Conservation (phyloP, 2,888 invertebrate genomes). For the Pseudococcus jackbeardsleyi region DNA sequence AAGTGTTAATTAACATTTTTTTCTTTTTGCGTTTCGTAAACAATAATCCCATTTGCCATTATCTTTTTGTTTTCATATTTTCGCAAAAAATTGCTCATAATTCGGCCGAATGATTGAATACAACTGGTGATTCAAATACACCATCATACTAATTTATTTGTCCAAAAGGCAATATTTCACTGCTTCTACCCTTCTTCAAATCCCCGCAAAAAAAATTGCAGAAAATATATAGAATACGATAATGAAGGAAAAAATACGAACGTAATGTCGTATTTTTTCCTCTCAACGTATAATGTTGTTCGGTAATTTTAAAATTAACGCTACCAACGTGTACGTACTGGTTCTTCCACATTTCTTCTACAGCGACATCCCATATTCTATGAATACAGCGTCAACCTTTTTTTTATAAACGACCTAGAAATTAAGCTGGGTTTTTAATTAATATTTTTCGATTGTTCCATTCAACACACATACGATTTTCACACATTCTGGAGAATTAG, state of each 20-base stretch:
- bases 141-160: neutral
- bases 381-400: constrained; percentile 65
- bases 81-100: neutral
- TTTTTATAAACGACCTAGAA: constrained; percentile 65
- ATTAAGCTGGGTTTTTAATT: constrained; percentile 66
- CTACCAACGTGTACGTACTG: constrained; percentile 65
- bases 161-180: neutral
- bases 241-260: constrained; percentile 35
- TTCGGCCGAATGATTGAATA: neutral
- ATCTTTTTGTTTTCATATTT: neutral
- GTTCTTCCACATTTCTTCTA: constrained; percentile 64
- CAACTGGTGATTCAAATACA: neutral
- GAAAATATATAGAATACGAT: constrained; percentile 54
- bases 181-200: neutral
- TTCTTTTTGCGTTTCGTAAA: neutral
- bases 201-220: neutral
- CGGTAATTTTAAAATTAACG: constrained; percentile 59
- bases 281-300: neutral
- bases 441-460: constrained; percentile 64
- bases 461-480: constrained; percentile 65
- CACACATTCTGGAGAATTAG: constrained; percentile 62
- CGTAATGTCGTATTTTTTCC: neutral
- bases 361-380: constrained; percentile 64
- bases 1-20: neutral
- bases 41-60: neutral